Percentiles rank a stretch among this genome's conserved stretches.
Evolutionary conservation across 2,888 invertebrate species (phyloP).

Genomic region (Drosophila infuscata): DNA sequence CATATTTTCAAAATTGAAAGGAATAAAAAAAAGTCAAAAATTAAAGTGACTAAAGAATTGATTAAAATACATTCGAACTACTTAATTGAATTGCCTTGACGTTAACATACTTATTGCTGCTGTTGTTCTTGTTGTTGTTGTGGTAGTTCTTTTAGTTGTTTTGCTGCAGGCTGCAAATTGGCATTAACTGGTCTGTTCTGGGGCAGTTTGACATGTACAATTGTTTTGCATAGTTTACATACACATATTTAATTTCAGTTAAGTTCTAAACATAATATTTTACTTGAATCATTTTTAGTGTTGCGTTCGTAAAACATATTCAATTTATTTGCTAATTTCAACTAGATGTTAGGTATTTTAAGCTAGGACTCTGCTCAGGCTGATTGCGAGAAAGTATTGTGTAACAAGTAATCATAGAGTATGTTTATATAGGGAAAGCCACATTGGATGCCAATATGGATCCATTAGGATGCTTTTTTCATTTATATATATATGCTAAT

Average conservation of each 20-base stretch:
- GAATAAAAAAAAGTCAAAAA: not conserved
- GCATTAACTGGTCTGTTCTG: conserved; percentile 54
- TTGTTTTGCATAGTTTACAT: conserved; percentile 34
- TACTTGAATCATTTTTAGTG: conserved; percentile 61
- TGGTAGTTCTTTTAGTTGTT: conserved; percentile 41
- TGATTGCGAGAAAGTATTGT: conserved; percentile 26
- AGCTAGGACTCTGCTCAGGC: conserved; percentile 41
- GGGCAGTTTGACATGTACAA: conserved; percentile 55
- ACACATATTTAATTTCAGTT: conserved; percentile 17
- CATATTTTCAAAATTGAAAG: conserved; percentile 8
- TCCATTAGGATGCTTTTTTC: conserved; percentile 28
- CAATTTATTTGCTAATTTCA: conserved; percentile 41
- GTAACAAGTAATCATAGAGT: conserved; percentile 30
- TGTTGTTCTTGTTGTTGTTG: conserved; percentile 39
- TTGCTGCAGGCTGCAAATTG: conserved; percentile 48
- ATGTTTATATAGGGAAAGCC: conserved; percentile 27
- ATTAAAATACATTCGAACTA: conserved; percentile 15
- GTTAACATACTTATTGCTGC: conserved; percentile 49
- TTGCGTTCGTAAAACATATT: conserved; percentile 52
- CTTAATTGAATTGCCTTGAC: conserved; percentile 20
- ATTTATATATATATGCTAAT: conserved; percentile 3
- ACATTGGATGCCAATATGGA: conserved; percentile 61
- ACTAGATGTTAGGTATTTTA: conserved; percentile 23
- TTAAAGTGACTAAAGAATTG: not conserved
- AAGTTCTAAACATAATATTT: conserved; percentile 54